These are phyloP conservation scores for Trichechus manatus DNA, from an alignment of 2,113 vertebrate genomes.

Conservation along the genomic window DNA sequence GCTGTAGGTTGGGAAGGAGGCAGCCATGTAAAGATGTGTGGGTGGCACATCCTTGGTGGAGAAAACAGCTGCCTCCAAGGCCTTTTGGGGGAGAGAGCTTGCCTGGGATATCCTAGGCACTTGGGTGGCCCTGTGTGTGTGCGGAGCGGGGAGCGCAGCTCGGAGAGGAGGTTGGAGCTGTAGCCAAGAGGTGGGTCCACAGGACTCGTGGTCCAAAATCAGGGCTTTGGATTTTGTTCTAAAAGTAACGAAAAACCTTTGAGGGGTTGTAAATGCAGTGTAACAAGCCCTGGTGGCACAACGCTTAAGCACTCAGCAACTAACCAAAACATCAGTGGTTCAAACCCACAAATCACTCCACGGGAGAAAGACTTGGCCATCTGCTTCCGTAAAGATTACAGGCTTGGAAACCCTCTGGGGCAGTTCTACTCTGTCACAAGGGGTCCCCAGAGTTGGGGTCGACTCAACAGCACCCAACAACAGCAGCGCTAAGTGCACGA, in stretches of 20 bases:
- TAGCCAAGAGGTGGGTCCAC: background rate
- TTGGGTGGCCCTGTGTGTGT: background rate
- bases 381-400: background rate
- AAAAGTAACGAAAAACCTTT: rapidly evolving
- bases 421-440: background rate
- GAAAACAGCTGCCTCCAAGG: no score
- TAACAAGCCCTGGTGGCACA: background rate
- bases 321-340: background rate
- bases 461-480: no score
- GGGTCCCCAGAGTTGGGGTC: background rate
- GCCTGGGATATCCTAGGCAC: no score
- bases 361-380: background rate
- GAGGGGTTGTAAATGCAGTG: background rate
- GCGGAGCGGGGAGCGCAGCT: rapidly evolving
- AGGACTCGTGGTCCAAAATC: no score
- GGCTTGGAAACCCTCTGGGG: background rate
- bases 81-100: background rate
- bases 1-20: rapidly evolving
- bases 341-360: background rate
- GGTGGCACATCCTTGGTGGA: background rate
- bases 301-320: background rate
- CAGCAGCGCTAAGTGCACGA: no score
- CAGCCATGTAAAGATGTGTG: rapidly evolving
- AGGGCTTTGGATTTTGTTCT: background rate
- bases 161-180: background rate